Evolutionary conservation across 1,140 invertebrate genomes (phyloP).

Genomic region (Leptopilina boulardi): DNA sequence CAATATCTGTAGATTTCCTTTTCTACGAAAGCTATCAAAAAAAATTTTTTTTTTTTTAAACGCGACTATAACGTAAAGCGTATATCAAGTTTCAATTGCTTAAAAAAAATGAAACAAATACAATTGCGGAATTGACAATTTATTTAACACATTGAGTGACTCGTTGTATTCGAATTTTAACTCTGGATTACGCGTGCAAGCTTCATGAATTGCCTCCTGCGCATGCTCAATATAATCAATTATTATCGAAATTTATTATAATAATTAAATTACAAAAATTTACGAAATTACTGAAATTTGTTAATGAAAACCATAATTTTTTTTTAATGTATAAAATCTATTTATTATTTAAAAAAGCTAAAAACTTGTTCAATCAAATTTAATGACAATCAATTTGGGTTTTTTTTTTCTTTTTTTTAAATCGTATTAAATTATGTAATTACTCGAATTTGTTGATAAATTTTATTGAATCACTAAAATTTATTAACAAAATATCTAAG

Average conservation of each 20-base stretch:
- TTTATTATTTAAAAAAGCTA: no score
- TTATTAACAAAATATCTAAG: no score
- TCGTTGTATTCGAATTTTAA: conserved; percentile 18
- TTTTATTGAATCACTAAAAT: no score
- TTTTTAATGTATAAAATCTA: no score
- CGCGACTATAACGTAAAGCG: neutral
- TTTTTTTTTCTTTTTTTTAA: no score
- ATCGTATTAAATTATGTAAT: no score
- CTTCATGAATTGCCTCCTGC: neutral
- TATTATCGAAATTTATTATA: neutral
- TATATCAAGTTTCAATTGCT: neutral
- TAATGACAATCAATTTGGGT: no score
- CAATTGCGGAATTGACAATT: conserved; percentile 20
- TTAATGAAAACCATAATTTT: no score
- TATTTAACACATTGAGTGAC: neutral
- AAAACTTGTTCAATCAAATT: no score
- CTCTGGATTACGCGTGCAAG: neutral
- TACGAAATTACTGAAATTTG: neutral
- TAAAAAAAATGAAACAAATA: neutral
- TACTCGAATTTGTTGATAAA: no score
- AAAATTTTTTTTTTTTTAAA: neutral
- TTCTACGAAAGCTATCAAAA: neutral
- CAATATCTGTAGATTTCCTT: conserved; percentile 38
- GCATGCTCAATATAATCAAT: conserved; percentile 10
- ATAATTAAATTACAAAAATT: neutral